Percentiles rank a stretch among this genome's conserved stretches.
phyloP scores from a whole-genome alignment of 37 sponge, comb jelly and placozoan genomes.

The Halisarca cf. caerulea region DNA sequence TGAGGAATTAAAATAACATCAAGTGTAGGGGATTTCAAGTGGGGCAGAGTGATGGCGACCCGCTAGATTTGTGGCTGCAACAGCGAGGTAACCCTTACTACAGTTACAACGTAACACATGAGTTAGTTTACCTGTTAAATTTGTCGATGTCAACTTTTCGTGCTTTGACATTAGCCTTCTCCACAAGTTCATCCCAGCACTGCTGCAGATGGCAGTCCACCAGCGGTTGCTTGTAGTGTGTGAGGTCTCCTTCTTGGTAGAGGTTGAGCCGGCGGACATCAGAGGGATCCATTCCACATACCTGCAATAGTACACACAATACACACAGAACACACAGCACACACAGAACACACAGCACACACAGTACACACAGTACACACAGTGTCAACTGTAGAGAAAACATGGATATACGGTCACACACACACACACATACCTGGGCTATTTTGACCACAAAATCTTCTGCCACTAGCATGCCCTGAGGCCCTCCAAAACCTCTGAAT shows the following conservation, averaged over 20 bases:
- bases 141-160: constrained; percentile 30
- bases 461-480: constrained; percentile 79
- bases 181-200: constrained; percentile 70
- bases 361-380: not conserved
- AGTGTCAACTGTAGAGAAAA: not conserved
- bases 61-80: not conserved
- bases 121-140: constrained; percentile 77
- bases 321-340: no score
- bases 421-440: constrained; percentile 26
- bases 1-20: no score
- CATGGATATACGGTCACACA: not conserved
- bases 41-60: no score
- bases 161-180: constrained; percentile 30
- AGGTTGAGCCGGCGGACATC: constrained; percentile 68
- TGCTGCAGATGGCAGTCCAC: constrained; percentile 50
- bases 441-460: constrained; percentile 60
- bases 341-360: not conserved
- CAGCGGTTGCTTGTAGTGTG: constrained; percentile 47
- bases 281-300: constrained; percentile 6
- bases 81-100: not conserved
- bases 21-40: no score
- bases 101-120: no score
- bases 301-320: not conserved
- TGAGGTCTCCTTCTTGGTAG: constrained; percentile 62
- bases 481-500: constrained; percentile 89